phyloP scores from a whole-genome alignment of 2,113 vertebrate genomes.

The Riparia riparia region DNA sequence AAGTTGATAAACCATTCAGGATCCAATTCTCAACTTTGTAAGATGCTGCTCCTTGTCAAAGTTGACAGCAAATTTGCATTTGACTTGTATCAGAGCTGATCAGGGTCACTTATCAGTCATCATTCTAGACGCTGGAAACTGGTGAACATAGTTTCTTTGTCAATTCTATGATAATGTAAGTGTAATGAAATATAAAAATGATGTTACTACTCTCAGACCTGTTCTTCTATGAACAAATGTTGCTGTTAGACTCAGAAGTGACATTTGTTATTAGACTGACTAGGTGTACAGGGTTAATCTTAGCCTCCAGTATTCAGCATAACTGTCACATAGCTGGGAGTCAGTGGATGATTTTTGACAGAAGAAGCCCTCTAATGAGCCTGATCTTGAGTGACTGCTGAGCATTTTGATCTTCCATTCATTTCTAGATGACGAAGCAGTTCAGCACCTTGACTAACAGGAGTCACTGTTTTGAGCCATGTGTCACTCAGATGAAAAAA shows the following conservation, averaged over 20 bases:
- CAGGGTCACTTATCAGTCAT: not conserved
- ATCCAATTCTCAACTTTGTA: not conserved
- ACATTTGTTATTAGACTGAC: not conserved
- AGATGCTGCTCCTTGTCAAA: not conserved
- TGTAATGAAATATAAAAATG: not conserved
- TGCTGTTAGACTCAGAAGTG: not conserved
- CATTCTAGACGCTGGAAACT: not conserved
- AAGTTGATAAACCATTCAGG: not conserved
- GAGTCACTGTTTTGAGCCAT: not conserved
- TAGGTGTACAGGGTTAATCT: constrained; percentile 42
- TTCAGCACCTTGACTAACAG: not conserved
- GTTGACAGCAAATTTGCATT: not conserved
- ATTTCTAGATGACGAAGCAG: not conserved
- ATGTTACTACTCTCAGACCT: not conserved
- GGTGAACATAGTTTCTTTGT: not conserved
- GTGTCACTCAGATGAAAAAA: not conserved
- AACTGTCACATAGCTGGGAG: constrained; percentile 38
- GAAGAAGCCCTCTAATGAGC: constrained; percentile 25
- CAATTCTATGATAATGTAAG: not conserved
- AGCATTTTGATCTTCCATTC: constrained; percentile 11
- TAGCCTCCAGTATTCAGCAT: not conserved
- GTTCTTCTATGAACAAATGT: not conserved
- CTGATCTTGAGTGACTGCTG: constrained; percentile 19
- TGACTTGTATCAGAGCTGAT: not conserved
- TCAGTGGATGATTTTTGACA: constrained; percentile 23